These are phyloP conservation scores for Microtus ochrogaster DNA, from an alignment of 2,113 vertebrate genomes.

Conservation along the genomic window DNA sequence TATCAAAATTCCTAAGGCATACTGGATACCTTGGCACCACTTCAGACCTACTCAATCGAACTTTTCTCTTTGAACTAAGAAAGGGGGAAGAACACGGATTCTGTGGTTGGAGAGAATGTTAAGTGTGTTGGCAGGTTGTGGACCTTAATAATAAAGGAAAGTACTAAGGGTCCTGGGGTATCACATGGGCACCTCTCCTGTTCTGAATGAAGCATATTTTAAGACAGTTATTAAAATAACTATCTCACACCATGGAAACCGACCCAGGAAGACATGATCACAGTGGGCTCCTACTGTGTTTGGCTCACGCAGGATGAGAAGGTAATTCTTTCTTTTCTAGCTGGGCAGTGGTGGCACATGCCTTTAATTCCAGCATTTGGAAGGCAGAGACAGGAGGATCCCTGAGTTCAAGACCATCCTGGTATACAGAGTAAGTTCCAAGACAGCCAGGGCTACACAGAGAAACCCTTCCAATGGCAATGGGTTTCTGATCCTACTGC, in stretches of 20 bases:
- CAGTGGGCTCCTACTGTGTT: not conserved
- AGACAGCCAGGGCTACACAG: not conserved
- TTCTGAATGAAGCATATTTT: slow-evolving; percentile 11
- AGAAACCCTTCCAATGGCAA: not conserved
- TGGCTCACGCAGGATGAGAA: not conserved
- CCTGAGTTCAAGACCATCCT: not conserved
- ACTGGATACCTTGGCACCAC: not conserved
- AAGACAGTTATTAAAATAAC: not conserved
- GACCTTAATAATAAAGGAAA: slow-evolving; percentile 16
- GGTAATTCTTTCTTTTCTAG: not conserved
- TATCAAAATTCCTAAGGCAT: slow-evolving; percentile 25
- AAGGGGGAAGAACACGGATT: not conserved
- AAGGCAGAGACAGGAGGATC: not conserved
- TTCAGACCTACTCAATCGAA: slow-evolving; percentile 14
- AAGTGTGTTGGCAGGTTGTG: not conserved
- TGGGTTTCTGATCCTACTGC: no score
- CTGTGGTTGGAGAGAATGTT: slow-evolving; percentile 4
- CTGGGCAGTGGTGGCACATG: not conserved
- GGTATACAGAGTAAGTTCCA: not conserved
- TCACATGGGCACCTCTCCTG: not conserved
- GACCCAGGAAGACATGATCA: slow-evolving; percentile 24
- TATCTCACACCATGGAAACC: not conserved
- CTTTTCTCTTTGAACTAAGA: not conserved
- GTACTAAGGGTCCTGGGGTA: not conserved
- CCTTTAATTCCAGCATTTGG: not conserved